Conservation (phyloP, 2,888 invertebrate species). For the Noctua fimbriata region DNA sequence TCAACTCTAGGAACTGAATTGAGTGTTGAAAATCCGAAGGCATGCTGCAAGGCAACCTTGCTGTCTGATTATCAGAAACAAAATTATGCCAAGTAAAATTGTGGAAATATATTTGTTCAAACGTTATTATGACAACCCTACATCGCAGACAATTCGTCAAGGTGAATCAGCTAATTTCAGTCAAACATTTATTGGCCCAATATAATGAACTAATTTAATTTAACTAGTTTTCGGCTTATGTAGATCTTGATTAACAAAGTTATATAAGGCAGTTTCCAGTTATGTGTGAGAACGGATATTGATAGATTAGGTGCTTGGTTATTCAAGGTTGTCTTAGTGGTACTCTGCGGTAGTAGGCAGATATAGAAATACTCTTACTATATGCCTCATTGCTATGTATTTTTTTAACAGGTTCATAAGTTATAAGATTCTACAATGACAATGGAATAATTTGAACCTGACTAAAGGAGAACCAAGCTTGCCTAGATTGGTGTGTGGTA, state of each 20-base stretch:
- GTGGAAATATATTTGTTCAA: background rate
- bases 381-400: background rate
- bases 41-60: background rate
- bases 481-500: too few relatives aligned
- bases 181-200: conserved; percentile 41
- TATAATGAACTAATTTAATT: conserved; percentile 40
- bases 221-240: conserved; percentile 18
- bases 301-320: background rate
- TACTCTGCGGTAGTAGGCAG: background rate
- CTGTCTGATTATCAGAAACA: background rate
- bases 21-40: background rate
- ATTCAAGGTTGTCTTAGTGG: conserved; percentile 9
- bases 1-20: background rate
- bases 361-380: background rate
- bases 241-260: conserved; percentile 31
- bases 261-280: conserved; percentile 26
- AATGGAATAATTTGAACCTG: background rate
- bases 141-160: conserved; percentile 22
- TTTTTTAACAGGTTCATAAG: background rate
- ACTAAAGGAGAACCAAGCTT: background rate
- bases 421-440: too few relatives aligned
- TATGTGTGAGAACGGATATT: conserved; percentile 38
- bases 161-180: conserved; percentile 29
- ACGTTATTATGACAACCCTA: background rate
- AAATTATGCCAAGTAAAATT: background rate